phyloP scores from a whole-genome alignment of 2,888 invertebrate genomes.

The Philhelius pedissequus region DNA sequence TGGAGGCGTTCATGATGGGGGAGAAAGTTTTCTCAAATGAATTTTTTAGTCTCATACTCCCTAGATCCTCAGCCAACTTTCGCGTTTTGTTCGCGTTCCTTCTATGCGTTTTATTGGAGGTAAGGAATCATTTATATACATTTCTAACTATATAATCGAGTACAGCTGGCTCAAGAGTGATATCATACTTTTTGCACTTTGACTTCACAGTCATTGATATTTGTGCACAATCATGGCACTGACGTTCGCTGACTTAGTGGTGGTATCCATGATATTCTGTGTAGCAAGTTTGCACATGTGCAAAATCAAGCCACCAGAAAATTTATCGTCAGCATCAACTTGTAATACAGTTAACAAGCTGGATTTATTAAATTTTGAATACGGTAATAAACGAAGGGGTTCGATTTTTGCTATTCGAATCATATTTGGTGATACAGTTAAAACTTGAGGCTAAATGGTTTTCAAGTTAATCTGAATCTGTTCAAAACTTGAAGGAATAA shows the following conservation, averaged over 20 bases:
- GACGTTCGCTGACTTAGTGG: constrained; percentile 22
- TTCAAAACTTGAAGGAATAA: too few relatives aligned
- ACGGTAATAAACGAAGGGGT: too few relatives aligned
- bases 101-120: constrained; percentile 35
- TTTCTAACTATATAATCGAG: too few relatives aligned
- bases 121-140: not conserved
- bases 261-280: too few relatives aligned
- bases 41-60: constrained; percentile 1
- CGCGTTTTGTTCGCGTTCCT: constrained; percentile 25
- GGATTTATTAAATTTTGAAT: too few relatives aligned
- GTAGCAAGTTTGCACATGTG: not conserved
- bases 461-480: too few relatives aligned
- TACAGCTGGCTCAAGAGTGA: not conserved
- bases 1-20: not conserved
- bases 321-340: not conserved
- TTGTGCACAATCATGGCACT: not conserved
- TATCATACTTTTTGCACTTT: constrained; percentile 35
- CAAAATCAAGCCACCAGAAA: not conserved
- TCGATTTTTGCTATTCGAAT: too few relatives aligned
- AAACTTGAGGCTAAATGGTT: too few relatives aligned
- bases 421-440: too few relatives aligned
- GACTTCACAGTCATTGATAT: constrained; percentile 48
- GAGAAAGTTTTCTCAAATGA: constrained; percentile 25
- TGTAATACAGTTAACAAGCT: too few relatives aligned
- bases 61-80: not conserved